Base-by-base conservation (phyloP, 1,140 invertebrate species). In the Idris sp. region DNA sequence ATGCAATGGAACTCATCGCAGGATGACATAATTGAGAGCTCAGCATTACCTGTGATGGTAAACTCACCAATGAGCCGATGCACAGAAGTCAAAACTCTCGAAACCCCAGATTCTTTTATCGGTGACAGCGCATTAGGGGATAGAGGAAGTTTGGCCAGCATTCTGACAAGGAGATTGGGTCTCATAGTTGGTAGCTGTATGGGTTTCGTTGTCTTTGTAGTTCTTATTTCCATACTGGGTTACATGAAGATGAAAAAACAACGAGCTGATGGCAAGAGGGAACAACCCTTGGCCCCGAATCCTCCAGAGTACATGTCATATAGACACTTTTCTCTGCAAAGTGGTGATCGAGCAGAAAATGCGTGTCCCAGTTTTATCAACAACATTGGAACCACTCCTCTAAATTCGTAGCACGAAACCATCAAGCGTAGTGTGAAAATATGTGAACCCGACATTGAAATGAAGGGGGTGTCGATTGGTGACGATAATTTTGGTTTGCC, bases 141-240 rank as follows among this genome's bases (percentile, higher is more conserved):
- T 48, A 90, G 91, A 18, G 90, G 91, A 4, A 88, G 85, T 2
- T 88, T 86, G 88, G 90, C 77, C 3, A 89, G 74, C 22, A 92
- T 95, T 51, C 84, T 95, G 4, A 94, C 93, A 0, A 89, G 94
- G 26, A 89, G 94, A 38, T 84, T 97, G n/a, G 94, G 94, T 15
- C 90, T 96, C 22, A 94, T 96, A 53, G 92, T 96, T 4, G 95
- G 95, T 28, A 93, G 92, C 80, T 94, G 93, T 67, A 92, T 96
- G 90, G 94, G 94, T 54, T 93, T 95, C 79, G 90, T 95, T 11
- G 69, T 77, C 6, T 77, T 77, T 16, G 36, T 77, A 0, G 53
- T 77, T 1, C 89, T 91, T 10, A 90, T 90, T 72, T 91, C 89
- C 15, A 90, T 92, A 18, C 85, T 95, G 15, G 92, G 92, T n/a